Base-by-base conservation (phyloP, 1,140 invertebrate genomes). In the Sycophila sp. region DNA sequence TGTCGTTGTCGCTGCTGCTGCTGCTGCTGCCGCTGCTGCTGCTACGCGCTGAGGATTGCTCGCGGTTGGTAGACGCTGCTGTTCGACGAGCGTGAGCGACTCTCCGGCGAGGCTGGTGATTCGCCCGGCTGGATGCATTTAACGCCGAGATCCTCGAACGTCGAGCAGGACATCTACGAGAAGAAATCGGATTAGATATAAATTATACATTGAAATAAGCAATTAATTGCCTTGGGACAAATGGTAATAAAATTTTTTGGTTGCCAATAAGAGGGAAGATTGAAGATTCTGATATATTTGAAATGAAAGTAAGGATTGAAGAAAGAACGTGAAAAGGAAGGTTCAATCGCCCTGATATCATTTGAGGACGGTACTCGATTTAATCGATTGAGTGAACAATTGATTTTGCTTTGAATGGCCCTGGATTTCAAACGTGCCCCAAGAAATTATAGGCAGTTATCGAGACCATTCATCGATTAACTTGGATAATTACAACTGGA, bases 161-260 rank as follows among this genome's bases (percentile, higher is more conserved):
- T 58, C 60, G 68, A 28, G 13, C 32, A 34, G 60, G 1, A 70
- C 68, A 70, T 70, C 60, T 70, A 28, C 11, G 32, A 69, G 17
- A 19, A 5, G 6, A 36, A n/a, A 22, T 47, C 13, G 7, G 7
- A n/a, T n/a, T 22, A 10, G 19, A 22, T 17, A 22, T 47, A 6
- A 17, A 17, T 45, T 47, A 47, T 8, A 45, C 8, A 17, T 19
- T 42, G n/a, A n/a, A n/a, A n/a, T n/a, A n/a, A n/a, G n/a, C n/a
- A n/a, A n/a, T n/a, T n/a, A n/a, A n/a, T n/a, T n/a, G n/a, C 7
- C 28, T 28, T 15, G 24, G 24, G 40, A 42, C 10, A 42, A 15
- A 42, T 15, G 17, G 11, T 42, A 34, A 34, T 34, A 32, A 34
- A 10, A 56, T 56, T 56, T 6, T 56, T 53, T 28, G 6, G 2